Base-by-base conservation (phyloP, 2,113 vertebrate species). In the Promerops cafer region DNA sequence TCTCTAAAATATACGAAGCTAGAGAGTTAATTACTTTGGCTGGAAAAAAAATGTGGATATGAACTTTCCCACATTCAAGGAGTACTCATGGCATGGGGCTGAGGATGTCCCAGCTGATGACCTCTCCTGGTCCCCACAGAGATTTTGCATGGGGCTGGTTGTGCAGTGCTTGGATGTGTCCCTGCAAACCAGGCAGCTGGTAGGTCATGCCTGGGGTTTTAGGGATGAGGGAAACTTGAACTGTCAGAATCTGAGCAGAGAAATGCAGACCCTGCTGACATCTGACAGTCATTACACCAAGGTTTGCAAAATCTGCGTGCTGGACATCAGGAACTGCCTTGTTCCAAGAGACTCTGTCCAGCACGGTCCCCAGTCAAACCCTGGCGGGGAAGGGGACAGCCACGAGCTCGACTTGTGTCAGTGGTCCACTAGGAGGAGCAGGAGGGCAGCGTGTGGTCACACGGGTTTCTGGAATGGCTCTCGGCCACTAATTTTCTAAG, bases 391-490 rank as follows among this genome's bases (percentile, higher is more conserved):
- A 57, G 40, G 45, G 77, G 33, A 27, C 3, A 42, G 45, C 39
- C 49, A 49, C 5, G 9, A 76, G 33, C 45, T 71, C 3, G 5
- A 16, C 28, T 52, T 35, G 53, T 65, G 64, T 3, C 22, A 60
- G 50, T 0, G 10, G 56, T 61, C 90, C 95, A 80, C 91, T 54
- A 97, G 93, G 87, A 91, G 93, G 96, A 95, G 96, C 88, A 87
- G 83, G 63, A 91, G 92, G 87, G 81, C 91, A 97, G 79, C 1
- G 0, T 28, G 76, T 14, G 42, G 45, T 44, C 52, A 28, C 18
- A 6, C 8, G 2, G 12, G 21, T 13, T 7, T 30, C 80, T 45
- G n/a, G 20, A 64, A 65, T 10, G 23, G 71, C 47, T 87, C 49
- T 81, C 0, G 2, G 56, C 27, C 22, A 5, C 35, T 50, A 5